Conservation (phyloP, 1,140 invertebrate genomes). For the Camponotus vicinus region DNA sequence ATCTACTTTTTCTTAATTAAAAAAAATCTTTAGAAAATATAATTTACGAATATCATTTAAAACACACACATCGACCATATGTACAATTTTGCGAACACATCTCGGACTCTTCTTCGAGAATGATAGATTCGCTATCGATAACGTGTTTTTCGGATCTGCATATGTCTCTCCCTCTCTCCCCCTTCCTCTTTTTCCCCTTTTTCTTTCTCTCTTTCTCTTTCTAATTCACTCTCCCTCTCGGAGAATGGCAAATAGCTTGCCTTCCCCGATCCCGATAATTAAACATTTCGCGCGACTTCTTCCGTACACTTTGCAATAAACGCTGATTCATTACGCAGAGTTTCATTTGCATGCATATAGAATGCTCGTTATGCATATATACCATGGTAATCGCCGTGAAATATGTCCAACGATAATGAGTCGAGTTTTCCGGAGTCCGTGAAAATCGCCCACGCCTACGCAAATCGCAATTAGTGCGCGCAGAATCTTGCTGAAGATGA, state of each 20-base stretch:
- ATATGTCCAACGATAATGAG: constrained; percentile 39
- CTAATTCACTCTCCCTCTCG: too few species aligned
- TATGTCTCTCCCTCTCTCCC: not conserved
- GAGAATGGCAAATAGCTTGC: not conserved
- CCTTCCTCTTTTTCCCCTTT: not conserved
- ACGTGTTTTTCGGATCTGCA: not conserved
- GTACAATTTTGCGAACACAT: constrained; percentile 33
- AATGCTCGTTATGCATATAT: constrained; percentile 30
- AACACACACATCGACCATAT: not conserved
- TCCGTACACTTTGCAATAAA: constrained; percentile 39
- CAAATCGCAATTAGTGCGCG: not conserved
- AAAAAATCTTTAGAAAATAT: too few species aligned
- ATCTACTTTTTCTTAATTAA: too few species aligned
- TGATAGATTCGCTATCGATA: constrained; percentile 30
- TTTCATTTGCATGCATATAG: constrained; percentile 48
- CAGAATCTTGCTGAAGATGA: not conserved
- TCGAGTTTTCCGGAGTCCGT: constrained; percentile 38
- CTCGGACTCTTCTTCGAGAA: not conserved
- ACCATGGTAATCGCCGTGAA: constrained; percentile 5
- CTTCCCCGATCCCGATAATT: constrained; percentile 34
- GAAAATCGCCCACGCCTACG: constrained; percentile 33
- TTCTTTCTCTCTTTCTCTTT: not conserved
- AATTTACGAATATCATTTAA: too few species aligned
- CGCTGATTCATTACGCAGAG: constrained; percentile 27
- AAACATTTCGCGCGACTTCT: constrained; percentile 31